Conservation (phyloP, 2,888 invertebrate species). For the Lycophotia porphyrea region DNA sequence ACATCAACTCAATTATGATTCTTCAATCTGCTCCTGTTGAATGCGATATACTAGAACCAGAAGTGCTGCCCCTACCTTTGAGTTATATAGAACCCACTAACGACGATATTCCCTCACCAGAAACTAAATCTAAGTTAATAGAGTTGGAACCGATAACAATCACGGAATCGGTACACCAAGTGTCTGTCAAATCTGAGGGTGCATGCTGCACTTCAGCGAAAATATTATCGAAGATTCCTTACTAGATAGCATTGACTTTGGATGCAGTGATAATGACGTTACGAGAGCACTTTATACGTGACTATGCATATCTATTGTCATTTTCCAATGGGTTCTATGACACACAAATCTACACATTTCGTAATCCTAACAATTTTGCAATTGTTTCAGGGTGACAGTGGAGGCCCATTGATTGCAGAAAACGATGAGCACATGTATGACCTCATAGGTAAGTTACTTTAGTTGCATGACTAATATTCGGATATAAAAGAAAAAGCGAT, state of each 20-base stretch:
- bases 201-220: constrained; percentile 1
- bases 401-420: constrained; percentile 93
- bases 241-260: constrained; percentile 20
- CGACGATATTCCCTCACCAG: constrained; percentile 8
- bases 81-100: constrained; percentile 49
- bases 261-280: constrained; percentile 35
- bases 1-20: constrained; percentile 81
- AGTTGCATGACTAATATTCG: not conserved
- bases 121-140: constrained; percentile 45
- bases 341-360: not conserved
- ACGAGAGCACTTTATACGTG: too few species aligned
- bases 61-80: constrained; percentile 57
- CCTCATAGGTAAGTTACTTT: constrained; percentile 91
- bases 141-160: constrained; percentile 49
- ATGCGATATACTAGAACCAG: constrained; percentile 50
- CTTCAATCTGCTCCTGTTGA: constrained; percentile 70
- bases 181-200: constrained; percentile 6
- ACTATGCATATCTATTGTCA: not conserved
- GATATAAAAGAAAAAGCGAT: not conserved
- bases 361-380: not conserved
- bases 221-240: constrained; percentile 18
- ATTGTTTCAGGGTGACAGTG: constrained; percentile 93
- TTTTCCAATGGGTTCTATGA: not conserved
- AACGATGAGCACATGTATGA: constrained; percentile 93
- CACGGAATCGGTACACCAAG: constrained; percentile 9